Evolutionary conservation across 2,797 vertebrate genomes (phyloP).

Genomic region (Alcedo quadribrachys): DNA sequence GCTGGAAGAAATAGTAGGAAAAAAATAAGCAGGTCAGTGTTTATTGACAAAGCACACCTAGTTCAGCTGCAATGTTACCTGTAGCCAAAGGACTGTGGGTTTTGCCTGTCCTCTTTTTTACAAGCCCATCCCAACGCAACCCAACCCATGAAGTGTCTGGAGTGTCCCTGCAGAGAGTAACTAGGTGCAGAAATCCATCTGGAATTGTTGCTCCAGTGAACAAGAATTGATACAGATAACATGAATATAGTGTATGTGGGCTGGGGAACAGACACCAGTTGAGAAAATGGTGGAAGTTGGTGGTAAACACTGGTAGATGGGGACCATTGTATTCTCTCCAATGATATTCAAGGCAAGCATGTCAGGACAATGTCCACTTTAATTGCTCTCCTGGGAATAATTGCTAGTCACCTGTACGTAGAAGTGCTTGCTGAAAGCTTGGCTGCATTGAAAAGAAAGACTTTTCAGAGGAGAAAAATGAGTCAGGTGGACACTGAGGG

Average conservation of each 20-base stretch:
- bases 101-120: neutral
- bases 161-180: neutral
- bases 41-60: neutral
- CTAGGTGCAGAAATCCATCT: neutral
- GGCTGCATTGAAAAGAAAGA: neutral
- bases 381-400: neutral
- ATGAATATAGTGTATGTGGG: accelerated
- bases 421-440: neutral
- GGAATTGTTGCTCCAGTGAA: neutral
- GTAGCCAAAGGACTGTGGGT: neutral
- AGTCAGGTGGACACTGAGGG: neutral
- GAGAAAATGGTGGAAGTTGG: neutral
- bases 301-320: neutral
- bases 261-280: neutral
- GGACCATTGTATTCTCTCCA: neutral
- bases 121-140: neutral
- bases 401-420: neutral
- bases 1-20: neutral
- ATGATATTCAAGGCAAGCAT: neutral
- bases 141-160: neutral
- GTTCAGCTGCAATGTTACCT: neutral
- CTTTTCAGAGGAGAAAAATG: neutral
- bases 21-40: neutral
- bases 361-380: neutral
- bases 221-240: accelerated